Evolutionary conservation across 2,113 vertebrate species (phyloP).

Genomic region (Pantherophis guttatus): DNA sequence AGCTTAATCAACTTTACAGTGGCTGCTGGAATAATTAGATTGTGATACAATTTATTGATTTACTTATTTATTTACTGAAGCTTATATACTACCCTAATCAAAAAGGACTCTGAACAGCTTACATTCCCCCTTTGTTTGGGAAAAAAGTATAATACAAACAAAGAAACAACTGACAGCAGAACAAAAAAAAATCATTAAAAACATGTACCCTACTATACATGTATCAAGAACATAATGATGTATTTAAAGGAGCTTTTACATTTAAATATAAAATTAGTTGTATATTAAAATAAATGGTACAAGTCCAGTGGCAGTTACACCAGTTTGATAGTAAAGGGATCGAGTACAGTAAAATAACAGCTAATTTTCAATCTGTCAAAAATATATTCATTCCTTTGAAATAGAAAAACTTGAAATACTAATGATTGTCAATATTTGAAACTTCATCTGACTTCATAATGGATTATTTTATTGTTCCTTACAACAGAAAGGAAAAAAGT

Average conservation of each 20-base stretch:
- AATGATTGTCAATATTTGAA: background rate
- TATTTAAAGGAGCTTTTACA: background rate
- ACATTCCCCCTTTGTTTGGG: background rate
- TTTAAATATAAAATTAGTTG: background rate
- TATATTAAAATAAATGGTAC: background rate
- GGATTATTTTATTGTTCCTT: background rate
- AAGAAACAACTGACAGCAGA: background rate
- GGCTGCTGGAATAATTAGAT: background rate
- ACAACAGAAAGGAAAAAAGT: background rate
- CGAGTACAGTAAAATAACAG: background rate
- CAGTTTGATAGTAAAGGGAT: background rate
- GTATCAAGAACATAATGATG: background rate
- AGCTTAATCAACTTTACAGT: background rate
- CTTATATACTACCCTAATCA: background rate
- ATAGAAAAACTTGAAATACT: background rate
- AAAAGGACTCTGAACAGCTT: background rate
- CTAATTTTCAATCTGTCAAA: background rate
- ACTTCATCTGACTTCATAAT: background rate
- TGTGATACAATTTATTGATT: background rate
- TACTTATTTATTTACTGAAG: background rate
- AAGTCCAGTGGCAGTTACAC: background rate
- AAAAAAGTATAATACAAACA: background rate
- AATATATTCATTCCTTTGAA: background rate
- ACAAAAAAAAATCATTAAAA: background rate
- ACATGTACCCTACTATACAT: background rate